Evolutionary conservation across 2,888 invertebrate genomes (phyloP), one percentile per base, ranked within the genome.

Genomic region (Isotomurus palustris): DNA sequence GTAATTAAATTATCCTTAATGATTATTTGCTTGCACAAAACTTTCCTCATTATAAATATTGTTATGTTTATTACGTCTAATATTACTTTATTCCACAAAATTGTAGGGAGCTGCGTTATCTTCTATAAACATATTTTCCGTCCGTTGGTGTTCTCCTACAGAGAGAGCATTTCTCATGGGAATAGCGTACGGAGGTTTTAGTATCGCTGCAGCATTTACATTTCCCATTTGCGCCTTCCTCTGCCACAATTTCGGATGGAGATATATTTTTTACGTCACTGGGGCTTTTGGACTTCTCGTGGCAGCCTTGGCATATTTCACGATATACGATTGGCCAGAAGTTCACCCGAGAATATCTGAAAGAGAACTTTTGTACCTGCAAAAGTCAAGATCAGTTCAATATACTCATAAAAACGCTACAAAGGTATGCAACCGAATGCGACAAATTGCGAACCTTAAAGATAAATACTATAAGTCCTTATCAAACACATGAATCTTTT

Each of bases 211-310:
- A 0, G 71, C 77, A 2, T 53, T 82, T 6, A 80, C 80, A 0
- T 80, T 81, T 66, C 82, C 83, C 0, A 62, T 83, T 22, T 77
- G 81, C 3, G 81, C 80, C 22, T 74, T 78, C 19, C 72, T 85
- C 6, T 83, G 83, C 71, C 74, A 79, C 58, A 78, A 78, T 54
- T 79, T 78, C 6, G 82, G 83, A 14, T 84, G 84, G 84, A 78
- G 79, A 2, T 76, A 78, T 10, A 79, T 82, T 4, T 84, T 84
- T 73, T 84, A 83, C 72, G 73, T 79, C 10, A 73, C 82, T 51
- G 80, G 80, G 40, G 69, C 72, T 10, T 60, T 75, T 14, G 78
- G 78, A 29, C 50, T 78, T 3, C 27, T 78, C 8, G 79, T 80
- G 78, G 74, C 76, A 28, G 59, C 76, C 2, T 63, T 75, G 17